phyloP scores from a whole-genome alignment of 2,888 invertebrate species.

The Colostygia pectinataria region DNA sequence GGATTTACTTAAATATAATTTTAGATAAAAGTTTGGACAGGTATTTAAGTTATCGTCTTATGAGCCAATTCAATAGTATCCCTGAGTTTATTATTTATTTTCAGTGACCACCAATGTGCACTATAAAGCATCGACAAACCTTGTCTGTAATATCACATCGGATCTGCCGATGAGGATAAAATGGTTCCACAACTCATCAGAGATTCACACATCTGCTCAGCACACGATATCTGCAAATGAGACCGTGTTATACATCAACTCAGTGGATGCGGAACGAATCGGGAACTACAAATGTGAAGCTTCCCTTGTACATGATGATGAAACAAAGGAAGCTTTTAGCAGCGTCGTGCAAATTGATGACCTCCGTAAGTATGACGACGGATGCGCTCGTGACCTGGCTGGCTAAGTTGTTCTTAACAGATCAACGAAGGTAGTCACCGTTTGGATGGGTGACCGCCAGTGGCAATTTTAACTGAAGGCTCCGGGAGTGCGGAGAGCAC shows the following conservation, averaged over 20 bases:
- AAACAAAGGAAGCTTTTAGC: slow-evolving; percentile 7
- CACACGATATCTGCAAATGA: slow-evolving; percentile 5
- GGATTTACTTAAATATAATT: no score
- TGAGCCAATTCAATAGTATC: not conserved
- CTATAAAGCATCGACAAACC: slow-evolving; percentile 1
- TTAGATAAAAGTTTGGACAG: no score
- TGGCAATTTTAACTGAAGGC: no score
- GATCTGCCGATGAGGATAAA: slow-evolving; percentile 6
- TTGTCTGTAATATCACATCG: slow-evolving; percentile 12
- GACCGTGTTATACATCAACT: slow-evolving; percentile 7
- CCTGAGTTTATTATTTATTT: not conserved
- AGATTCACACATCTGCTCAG: slow-evolving; percentile 3
- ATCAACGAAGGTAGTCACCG: no score
- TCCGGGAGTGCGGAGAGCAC: no score
- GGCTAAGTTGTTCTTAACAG: no score
- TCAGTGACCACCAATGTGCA: slow-evolving; percentile 10
- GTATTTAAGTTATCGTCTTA: not conserved
- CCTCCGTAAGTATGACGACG: slow-evolving; percentile 13
- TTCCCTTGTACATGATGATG: slow-evolving; percentile 8
- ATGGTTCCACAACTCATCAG: slow-evolving; percentile 10
- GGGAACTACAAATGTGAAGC: slow-evolving; percentile 28
- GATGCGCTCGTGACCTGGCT: no score
- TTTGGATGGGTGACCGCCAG: no score
- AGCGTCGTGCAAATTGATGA: slow-evolving; percentile 20
- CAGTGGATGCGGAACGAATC: slow-evolving; percentile 9